Percentiles rank a stretch among this genome's conserved stretches.
phyloP scores from a whole-genome alignment of 2,113 vertebrate genomes.

The Stomatorhinus ivindoensis region DNA sequence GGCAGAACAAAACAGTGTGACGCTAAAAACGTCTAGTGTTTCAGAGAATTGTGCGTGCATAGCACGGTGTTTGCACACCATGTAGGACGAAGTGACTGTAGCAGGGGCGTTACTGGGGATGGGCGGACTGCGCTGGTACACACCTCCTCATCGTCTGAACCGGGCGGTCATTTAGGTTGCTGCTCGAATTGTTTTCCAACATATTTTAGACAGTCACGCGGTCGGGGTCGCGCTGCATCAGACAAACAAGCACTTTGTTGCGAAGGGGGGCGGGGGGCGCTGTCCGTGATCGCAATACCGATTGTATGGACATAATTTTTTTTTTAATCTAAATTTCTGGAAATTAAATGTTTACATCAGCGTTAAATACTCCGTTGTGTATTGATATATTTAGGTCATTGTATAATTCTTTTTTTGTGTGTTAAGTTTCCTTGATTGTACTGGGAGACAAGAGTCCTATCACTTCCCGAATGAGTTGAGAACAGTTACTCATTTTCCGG shows the following conservation, averaged over 20 bases:
- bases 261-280: neutral
- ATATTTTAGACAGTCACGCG: neutral
- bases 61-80: neutral
- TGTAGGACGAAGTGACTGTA: neutral
- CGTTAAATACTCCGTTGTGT: neutral
- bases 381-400: neutral
- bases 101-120: neutral
- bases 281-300: neutral
- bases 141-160: neutral
- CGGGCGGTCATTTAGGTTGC: neutral
- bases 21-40: neutral
- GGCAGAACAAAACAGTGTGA: neutral
- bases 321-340: neutral
- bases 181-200: neutral
- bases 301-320: neutral
- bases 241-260: neutral
- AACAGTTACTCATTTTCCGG: neutral
- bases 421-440: neutral
- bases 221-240: neutral
- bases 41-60: neutral
- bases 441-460: neutral
- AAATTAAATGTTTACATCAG: neutral
- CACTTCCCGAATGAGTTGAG: neutral
- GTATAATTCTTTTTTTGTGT: neutral
- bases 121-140: neutral